Conservation (phyloP, 2,113 vertebrate species). For the Peromyscus maniculatus region DNA sequence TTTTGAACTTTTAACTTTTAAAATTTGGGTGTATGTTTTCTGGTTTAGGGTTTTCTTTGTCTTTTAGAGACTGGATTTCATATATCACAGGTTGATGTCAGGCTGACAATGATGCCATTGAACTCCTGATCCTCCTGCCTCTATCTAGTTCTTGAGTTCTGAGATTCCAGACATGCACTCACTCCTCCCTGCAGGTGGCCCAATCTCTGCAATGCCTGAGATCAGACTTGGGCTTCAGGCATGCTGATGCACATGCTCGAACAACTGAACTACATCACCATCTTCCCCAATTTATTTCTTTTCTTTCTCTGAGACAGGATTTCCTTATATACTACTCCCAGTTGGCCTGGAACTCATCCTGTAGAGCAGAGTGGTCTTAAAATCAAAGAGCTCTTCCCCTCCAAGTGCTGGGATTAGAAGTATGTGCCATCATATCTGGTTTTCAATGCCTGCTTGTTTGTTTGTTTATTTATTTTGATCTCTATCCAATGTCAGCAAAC, state of each 20-base stretch:
- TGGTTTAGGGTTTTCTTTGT: not conserved
- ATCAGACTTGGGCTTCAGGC: not conserved
- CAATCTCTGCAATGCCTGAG: not conserved
- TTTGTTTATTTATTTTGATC: not conserved
- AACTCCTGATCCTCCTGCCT: not conserved
- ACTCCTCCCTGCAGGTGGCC: not conserved
- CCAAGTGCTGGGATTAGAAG: not conserved
- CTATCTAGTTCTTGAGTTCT: not conserved
- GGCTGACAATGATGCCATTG: not conserved
- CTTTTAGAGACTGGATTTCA: not conserved
- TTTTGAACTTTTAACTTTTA: not conserved
- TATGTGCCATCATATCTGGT: too few relatives aligned
- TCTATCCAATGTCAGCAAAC: not conserved
- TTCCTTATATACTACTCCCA: not conserved
- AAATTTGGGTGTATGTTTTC: not conserved
- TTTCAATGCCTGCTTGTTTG: not conserved
- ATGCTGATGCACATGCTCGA: too few relatives aligned
- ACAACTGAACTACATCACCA: not conserved
- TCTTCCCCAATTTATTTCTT: too few relatives aligned
- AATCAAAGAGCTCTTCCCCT: not conserved
- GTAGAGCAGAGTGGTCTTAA: not conserved
- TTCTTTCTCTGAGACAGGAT: not conserved
- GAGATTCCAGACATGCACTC: not conserved
- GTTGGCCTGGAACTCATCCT: not conserved
- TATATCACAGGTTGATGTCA: not conserved